phyloP scores from a whole-genome alignment of 2,113 vertebrate genomes.

The Nothobranchius furzeri region DNA sequence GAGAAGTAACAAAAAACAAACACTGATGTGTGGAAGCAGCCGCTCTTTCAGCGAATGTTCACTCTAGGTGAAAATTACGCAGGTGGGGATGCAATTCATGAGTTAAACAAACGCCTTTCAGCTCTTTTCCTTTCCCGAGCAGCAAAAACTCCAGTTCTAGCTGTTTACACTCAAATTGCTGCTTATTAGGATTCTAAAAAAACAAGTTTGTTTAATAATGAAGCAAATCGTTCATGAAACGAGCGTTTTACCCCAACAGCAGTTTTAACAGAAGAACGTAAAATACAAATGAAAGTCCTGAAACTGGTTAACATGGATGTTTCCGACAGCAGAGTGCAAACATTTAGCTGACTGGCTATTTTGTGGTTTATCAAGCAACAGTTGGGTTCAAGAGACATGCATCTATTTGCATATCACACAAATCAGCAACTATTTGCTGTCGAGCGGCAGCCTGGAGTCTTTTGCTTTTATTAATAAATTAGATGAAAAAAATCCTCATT shows the following conservation, averaged over 20 bases:
- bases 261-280: not conserved
- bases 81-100: slow-evolving; percentile 2
- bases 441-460: slow-evolving; percentile 14
- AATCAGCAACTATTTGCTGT: slow-evolving; percentile 40
- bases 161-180: not conserved
- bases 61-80: slow-evolving; percentile 3
- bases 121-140: slow-evolving; percentile 9
- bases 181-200: not conserved
- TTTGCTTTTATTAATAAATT: slow-evolving; percentile 14
- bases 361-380: slow-evolving; percentile 44
- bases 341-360: slow-evolving; percentile 45
- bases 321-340: slow-evolving; percentile 8
- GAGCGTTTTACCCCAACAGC: not conserved
- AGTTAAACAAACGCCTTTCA: slow-evolving; percentile 7
- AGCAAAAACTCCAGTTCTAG: not conserved
- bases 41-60: slow-evolving; percentile 9
- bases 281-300: not conserved
- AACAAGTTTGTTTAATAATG: not conserved
- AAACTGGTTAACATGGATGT: slow-evolving; percentile 16
- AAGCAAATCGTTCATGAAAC: not conserved
- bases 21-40: slow-evolving; percentile 5
- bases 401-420: slow-evolving; percentile 59
- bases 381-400: slow-evolving; percentile 33
- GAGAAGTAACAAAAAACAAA: slow-evolving; percentile 12
- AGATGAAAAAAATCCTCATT: not conserved